Conservation (phyloP, 2,888 invertebrate genomes). For the Nomada fucata region DNA sequence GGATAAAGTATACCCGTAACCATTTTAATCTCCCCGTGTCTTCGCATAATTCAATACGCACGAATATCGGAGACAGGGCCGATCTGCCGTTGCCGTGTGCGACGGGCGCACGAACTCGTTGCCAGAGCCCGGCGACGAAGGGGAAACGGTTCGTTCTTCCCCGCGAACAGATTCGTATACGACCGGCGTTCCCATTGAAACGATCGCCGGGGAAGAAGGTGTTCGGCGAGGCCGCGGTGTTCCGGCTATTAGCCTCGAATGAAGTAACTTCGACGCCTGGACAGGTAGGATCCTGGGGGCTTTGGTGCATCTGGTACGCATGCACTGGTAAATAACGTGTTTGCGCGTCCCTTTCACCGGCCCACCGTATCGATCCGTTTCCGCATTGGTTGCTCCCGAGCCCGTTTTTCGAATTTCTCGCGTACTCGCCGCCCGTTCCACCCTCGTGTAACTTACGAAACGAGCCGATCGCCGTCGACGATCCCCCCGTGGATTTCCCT, state of each 20-base stretch:
- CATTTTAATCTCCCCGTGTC: too few species aligned
- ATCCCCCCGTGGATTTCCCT: neutral
- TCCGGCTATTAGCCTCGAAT: constrained; percentile 31
- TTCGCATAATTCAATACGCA: too few species aligned
- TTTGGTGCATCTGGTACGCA: constrained; percentile 71
- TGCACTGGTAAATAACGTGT: constrained; percentile 72
- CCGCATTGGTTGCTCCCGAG: constrained; percentile 59
- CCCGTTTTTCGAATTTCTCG: constrained; percentile 34
- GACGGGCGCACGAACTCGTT: too few species aligned
- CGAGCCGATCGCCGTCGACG: neutral
- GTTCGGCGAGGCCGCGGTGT: neutral
- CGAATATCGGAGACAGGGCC: too few species aligned
- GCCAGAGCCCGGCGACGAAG: too few species aligned
- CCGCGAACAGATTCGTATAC: too few species aligned
- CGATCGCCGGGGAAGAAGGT: neutral
- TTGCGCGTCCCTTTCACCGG: constrained; percentile 60
- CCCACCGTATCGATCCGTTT: constrained; percentile 61
- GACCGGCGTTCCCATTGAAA: too few species aligned
- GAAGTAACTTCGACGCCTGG: constrained; percentile 82
- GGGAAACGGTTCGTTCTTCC: too few species aligned
- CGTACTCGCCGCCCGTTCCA: neutral
- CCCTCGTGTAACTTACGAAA: neutral
- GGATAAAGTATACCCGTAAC: neutral
- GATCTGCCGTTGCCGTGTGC: too few species aligned
- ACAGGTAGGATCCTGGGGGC: constrained; percentile 74